These are phyloP conservation scores for Sarcophaga rosellei DNA, from an alignment of 2,888 invertebrate genomes.

Conservation along the genomic window DNA sequence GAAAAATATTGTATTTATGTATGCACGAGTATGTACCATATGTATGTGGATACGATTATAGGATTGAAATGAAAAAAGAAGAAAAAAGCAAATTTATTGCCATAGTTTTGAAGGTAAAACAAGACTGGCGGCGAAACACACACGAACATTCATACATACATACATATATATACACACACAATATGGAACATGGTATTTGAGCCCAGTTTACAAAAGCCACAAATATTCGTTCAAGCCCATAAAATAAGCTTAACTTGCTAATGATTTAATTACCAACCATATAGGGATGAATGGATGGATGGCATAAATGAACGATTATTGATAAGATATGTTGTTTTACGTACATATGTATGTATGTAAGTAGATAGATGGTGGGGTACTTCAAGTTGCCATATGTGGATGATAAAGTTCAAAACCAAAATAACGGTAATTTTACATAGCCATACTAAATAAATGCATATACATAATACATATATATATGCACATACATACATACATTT, in stretches of 20 bases:
- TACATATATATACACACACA: background rate
- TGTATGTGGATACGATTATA: no score
- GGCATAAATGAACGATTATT: conserved; percentile 3
- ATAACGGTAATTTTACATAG: conserved; percentile 55
- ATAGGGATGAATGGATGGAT: conserved; percentile 21
- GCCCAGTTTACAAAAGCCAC: conserved; percentile 50
- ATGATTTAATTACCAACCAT: conserved; percentile 65
- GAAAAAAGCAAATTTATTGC: conserved; percentile 51
- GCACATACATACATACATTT: background rate
- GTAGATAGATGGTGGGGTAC: background rate
- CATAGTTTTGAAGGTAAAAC: conserved; percentile 50
- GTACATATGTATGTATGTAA: background rate
- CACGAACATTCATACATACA: conserved; percentile 13
- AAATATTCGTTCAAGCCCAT: conserved; percentile 25
- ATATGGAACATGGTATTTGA: conserved; percentile 51
- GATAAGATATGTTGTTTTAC: background rate
- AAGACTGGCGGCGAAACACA: background rate
- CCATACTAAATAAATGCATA: conserved; percentile 35
- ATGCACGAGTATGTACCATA: no score
- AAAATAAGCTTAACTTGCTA: conserved; percentile 31
- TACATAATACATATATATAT: background rate
- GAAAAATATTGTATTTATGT: background rate
- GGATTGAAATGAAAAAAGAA: background rate
- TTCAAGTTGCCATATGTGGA: conserved; percentile 7
- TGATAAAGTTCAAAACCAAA: conserved; percentile 42